Base-by-base conservation (phyloP, 2,888 invertebrate species). In the Phyllotreta cruciferae region DNA sequence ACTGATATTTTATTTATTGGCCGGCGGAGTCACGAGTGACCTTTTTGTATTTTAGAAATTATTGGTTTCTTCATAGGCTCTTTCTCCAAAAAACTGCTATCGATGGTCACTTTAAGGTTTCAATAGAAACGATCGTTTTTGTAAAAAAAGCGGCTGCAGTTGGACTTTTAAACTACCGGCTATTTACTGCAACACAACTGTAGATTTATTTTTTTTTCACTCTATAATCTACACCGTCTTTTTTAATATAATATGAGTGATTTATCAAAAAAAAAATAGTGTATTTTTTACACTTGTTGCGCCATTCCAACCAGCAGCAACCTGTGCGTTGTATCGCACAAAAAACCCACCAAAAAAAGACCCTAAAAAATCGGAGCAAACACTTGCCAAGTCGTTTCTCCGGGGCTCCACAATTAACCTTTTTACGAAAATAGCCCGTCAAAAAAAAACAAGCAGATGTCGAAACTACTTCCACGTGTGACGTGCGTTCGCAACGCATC, bases 1-100 rank as follows among this genome's bases (percentile, higher is more conserved):
- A 80, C 76, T 79, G 80, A 80, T 80, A 80, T 80, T 79, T 80
- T 80, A 80, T 80, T 79, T 80, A 80, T 80, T 78, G 77, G 77
- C 71, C 71, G 67, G 67, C 67, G 70, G 64, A 70, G 70, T 71
- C 73, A 73, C 71, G 72, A 73, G 70, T 73, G 72, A 68, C 71
- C 68, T 70, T 69, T 73, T 72, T 74, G 70, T 73, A 65, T 64
- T 70, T 69, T 69, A 70, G 68, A 72, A 70, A 72, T 71, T 70
- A 69, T 70, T 70, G 66, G 68, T 71, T 71, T 66, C 69, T 67
- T 72, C 67, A 64, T 61, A 65, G 63, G 50, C 47, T 62, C 62
- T 64, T 63, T 64, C 66, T 61, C 63, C 67, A 69, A 68, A 67
- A 63, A 42, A 53, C 41, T 50, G 56, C 62, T 60, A 60, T 66